A percentile compares a stretch with the other conserved stretches of the same genome.
These are phyloP conservation scores for Semaprochilodus insignis DNA, from an alignment of 2,797 vertebrate genomes.

Conservation along the genomic window DNA sequence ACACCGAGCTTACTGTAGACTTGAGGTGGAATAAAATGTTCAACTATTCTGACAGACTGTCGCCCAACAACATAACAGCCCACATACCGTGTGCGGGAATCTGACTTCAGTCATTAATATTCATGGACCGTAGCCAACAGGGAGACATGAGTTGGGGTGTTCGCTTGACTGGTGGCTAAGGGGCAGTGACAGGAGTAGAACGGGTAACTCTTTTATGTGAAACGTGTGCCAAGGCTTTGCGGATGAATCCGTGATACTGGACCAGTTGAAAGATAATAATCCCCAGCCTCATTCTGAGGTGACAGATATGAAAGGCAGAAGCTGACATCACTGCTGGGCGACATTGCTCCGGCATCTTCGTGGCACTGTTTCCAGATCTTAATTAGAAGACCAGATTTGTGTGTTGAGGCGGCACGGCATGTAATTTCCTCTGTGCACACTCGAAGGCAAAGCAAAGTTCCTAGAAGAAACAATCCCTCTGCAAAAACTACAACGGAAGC, in stretches of 20 bases:
- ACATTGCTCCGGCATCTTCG: slow-evolving; percentile 8
- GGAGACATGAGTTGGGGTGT: slow-evolving; percentile 13
- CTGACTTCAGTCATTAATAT: slow-evolving; percentile 55
- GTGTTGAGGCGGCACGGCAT: slow-evolving; percentile 7
- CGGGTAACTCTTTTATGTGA: slow-evolving; percentile 1
- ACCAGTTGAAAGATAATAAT: neutral
- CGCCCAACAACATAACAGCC: slow-evolving; percentile 47
- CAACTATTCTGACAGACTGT: slow-evolving; percentile 25
- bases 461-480: neutral
- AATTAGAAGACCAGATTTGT: slow-evolving; percentile 46
- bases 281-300: neutral
- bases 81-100: slow-evolving; percentile 39
- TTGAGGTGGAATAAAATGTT: slow-evolving; percentile 14
- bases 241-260: slow-evolving; percentile 1
- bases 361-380: slow-evolving; percentile 35
- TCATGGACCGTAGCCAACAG: slow-evolving; percentile 39
- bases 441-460: neutral
- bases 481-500: neutral
- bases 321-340: neutral
- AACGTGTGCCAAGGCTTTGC: slow-evolving; percentile 14
- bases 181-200: slow-evolving; percentile 23
- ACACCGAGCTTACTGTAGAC: neutral
- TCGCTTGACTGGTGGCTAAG: slow-evolving; percentile 11
- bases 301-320: neutral
- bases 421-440: slow-evolving; percentile 1